Evolutionary conservation across 2,888 invertebrate species (phyloP).

Genomic region (Caenorhabditis sinica): DNA sequence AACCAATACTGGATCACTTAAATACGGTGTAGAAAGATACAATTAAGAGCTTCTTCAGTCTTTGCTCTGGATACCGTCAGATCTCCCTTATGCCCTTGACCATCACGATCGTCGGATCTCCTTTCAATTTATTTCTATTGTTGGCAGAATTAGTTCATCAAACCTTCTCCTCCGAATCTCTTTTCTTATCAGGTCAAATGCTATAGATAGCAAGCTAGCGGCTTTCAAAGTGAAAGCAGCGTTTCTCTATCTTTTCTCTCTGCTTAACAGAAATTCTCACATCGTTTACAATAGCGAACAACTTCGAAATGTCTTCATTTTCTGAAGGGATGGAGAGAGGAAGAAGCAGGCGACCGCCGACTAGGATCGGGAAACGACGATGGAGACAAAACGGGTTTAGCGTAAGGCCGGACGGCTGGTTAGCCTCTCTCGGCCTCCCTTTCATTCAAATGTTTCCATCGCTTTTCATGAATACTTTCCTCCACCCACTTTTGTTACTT

Average conservation of each 20-base stretch:
- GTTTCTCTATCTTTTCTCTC: conserved; percentile 10
- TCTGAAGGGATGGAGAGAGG: conserved; percentile 30
- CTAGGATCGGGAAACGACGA: conserved; percentile 44
- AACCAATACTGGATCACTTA: too few relatives aligned
- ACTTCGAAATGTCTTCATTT: conserved; percentile 55
- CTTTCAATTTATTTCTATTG: too few relatives aligned
- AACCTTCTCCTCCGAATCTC: conserved; percentile 10
- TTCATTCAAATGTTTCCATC: conserved; percentile 63
- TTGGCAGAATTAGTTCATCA: conserved; percentile 22
- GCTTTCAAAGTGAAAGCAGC: conserved; percentile 39
- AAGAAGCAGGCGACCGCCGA: conserved; percentile 30
- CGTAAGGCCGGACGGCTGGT: conserved; percentile 55
- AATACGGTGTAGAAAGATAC: too few relatives aligned
- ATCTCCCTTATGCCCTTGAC: too few relatives aligned
- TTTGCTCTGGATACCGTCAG: too few relatives aligned
- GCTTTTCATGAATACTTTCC: conserved; percentile 51
- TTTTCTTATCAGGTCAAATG: conserved; percentile 60
- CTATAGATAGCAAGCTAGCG: conserved; percentile 46
- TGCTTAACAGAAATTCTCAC: conserved; percentile 46
- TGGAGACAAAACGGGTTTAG: conserved; percentile 54
- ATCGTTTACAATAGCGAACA: conserved; percentile 65
- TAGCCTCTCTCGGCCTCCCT: conserved; percentile 46
- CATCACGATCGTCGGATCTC: too few relatives aligned
- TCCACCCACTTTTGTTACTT: conserved; percentile 41
- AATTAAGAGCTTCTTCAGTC: too few relatives aligned